A percentile compares a stretch with the other conserved stretches of the same genome.
These are phyloP conservation scores for Pectinophora gossypiella DNA, from an alignment of 1,140 invertebrate genomes.

Conservation along the genomic window DNA sequence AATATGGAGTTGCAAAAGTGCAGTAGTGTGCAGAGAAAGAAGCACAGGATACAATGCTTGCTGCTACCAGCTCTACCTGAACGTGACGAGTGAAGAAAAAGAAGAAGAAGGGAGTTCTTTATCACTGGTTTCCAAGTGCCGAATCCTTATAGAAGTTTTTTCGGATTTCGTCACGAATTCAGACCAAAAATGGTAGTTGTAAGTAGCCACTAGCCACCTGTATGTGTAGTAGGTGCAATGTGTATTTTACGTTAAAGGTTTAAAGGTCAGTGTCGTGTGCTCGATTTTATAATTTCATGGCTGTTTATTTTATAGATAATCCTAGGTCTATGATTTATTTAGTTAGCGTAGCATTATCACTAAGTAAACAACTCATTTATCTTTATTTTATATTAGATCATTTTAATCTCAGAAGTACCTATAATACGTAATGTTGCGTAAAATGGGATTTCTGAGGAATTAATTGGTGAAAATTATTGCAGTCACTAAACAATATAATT, in stretches of 20 bases:
- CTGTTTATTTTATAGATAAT: too few relatives aligned
- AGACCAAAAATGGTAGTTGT: not conserved
- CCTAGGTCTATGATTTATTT: too few relatives aligned
- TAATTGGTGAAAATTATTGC: too few relatives aligned
- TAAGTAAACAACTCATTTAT: too few relatives aligned
- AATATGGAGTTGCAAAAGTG: constrained; percentile 40
- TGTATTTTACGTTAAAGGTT: not conserved
- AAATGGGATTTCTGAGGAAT: too few relatives aligned
- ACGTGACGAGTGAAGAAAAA: constrained; percentile 31
- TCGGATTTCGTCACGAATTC: not conserved
- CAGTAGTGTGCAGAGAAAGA: constrained; percentile 35
- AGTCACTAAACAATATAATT: too few relatives aligned
- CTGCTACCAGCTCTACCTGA: constrained; percentile 48
- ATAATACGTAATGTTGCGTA: too few relatives aligned
- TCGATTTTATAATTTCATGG: not conserved
- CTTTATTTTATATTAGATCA: too few relatives aligned
- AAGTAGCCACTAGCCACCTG: not conserved
- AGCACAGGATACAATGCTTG: constrained; percentile 35
- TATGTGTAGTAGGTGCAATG: not conserved
- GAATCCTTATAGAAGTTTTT: not conserved
- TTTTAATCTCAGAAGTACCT: too few relatives aligned
- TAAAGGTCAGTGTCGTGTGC: not conserved
- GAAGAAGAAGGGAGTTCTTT: not conserved
- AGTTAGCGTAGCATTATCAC: too few relatives aligned
- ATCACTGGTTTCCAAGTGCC: constrained; percentile 7